These are phyloP conservation scores for Eupithecia vulgata DNA, from an alignment of 2,888 invertebrate species.

Conservation along the genomic window DNA sequence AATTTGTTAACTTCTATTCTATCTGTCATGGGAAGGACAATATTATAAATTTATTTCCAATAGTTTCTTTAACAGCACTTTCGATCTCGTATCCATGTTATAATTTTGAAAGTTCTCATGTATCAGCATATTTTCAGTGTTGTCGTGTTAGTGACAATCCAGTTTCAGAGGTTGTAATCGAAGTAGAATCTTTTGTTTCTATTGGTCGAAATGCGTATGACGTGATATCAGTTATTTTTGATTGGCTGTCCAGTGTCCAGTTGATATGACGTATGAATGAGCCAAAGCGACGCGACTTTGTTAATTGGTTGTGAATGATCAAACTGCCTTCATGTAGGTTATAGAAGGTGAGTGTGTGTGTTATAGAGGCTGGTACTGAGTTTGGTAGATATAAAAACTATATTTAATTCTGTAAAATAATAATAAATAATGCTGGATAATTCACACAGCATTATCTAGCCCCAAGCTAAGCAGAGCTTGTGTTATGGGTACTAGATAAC, in stretches of 20 bases:
- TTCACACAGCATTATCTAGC: too few relatives aligned
- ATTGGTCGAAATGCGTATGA: conserved; percentile 26
- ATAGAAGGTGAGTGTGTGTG: conserved; percentile 45
- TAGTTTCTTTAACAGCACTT: background rate
- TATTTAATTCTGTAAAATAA: background rate
- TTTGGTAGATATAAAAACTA: background rate
- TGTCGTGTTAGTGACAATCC: background rate
- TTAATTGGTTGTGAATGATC: conserved; percentile 48
- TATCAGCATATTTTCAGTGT: background rate
- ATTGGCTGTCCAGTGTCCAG: conserved; percentile 11
- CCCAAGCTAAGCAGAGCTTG: too few relatives aligned
- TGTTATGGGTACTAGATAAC: too few relatives aligned
- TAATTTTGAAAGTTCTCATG: background rate
- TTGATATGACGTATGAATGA: conserved; percentile 24
- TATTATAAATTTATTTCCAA: background rate
- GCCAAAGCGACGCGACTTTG: conserved; percentile 44
- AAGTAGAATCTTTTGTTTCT: background rate
- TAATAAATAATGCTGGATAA: too few relatives aligned
- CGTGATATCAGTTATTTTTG: conserved; percentile 34
- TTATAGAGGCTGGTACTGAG: conserved; percentile 25
- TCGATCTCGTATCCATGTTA: background rate
- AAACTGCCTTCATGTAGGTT: conserved; percentile 51
- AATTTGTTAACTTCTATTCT: background rate
- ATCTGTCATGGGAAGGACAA: background rate
- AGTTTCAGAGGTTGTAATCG: background rate